Percentiles rank a stretch among this genome's conserved stretches.
Conservation (phyloP, 2,888 invertebrate species). For the Toxonevra muliebris region DNA sequence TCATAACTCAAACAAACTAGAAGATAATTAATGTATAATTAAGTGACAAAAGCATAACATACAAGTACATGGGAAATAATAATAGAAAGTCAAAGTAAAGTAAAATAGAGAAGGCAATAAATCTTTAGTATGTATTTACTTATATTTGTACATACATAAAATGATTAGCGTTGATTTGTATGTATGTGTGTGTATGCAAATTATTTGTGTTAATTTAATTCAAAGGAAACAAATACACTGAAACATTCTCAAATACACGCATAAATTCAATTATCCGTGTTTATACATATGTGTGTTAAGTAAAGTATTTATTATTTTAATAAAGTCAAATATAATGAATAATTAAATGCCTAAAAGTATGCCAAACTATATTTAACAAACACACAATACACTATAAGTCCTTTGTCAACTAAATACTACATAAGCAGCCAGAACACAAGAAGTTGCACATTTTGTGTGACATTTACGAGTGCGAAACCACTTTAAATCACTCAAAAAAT, state of each 20-base stretch:
- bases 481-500: constrained; percentile 26
- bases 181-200: neutral
- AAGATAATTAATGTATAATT: no score
- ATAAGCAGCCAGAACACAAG: neutral
- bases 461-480: constrained; percentile 8
- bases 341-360: constrained; percentile 27
- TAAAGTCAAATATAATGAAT: constrained; percentile 21
- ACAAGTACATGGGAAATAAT: no score
- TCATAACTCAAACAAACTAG: no score
- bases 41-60: no score
- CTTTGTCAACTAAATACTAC: neutral
- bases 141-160: no score
- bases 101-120: no score
- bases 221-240: neutral
- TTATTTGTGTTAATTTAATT: neutral
- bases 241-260: neutral
- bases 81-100: no score
- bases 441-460: neutral
- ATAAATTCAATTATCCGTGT: no score
- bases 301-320: constrained; percentile 17
- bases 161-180: no score
- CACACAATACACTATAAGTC: constrained; percentile 15
- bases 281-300: no score
- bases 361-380: constrained; percentile 8
- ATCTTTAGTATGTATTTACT: no score